A percentile compares a stretch with the other conserved stretches of the same genome.
These are phyloP conservation scores for Rhopalosiphum nymphaeae DNA, from an alignment of 2,888 invertebrate genomes.

Conservation along the genomic window DNA sequence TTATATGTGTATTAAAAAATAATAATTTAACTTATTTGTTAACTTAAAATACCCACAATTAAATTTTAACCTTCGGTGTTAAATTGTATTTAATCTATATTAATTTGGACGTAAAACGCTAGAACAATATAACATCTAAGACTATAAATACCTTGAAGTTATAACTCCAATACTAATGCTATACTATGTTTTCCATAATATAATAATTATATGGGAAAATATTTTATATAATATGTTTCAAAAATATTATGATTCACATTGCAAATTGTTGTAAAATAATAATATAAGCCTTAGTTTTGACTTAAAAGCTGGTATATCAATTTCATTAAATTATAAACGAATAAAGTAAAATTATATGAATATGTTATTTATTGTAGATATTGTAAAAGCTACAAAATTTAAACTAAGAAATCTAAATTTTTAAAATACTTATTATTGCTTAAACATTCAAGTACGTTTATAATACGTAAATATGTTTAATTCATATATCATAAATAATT, in stretches of 20 bases:
- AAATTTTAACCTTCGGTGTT: not conserved
- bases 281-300: not conserved
- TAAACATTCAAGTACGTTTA: not conserved
- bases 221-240: not conserved
- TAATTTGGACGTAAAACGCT: not conserved
- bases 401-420: not conserved
- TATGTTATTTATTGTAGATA: not conserved
- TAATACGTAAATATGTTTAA: not conserved
- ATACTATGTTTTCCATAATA: not conserved
- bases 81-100: not conserved
- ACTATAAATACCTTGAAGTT: not conserved
- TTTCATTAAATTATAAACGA: not conserved
- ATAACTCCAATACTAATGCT: not conserved
- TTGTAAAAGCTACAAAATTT: not conserved
- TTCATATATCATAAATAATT: not conserved
- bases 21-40: too few relatives aligned
- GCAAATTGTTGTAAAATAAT: not conserved
- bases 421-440: not conserved
- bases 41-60: not conserved
- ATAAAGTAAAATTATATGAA: not conserved
- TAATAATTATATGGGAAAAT: not conserved
- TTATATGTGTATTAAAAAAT: too few relatives aligned
- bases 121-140: not conserved
- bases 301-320: not conserved
- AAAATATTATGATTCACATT: not conserved